A percentile compares a stretch with the other conserved stretches of the same genome.
Conservation (phyloP, 2,113 vertebrate genomes). For the Laterallus jamaicensis region DNA sequence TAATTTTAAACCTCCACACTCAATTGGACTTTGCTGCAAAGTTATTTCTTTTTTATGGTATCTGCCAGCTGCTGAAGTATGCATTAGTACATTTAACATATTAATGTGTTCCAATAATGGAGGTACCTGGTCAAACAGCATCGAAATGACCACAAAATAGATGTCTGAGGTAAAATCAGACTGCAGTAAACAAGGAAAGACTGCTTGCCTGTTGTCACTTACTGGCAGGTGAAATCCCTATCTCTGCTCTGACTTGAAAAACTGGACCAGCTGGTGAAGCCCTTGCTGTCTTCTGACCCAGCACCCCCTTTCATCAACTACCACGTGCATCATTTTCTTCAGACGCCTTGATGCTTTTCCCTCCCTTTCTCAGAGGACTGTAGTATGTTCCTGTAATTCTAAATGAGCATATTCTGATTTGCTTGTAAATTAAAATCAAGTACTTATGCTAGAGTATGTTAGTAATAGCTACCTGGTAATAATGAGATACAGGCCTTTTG, state of each 20-base stretch:
- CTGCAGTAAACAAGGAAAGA: not conserved
- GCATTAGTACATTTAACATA: not conserved
- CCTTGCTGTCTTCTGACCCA: not conserved
- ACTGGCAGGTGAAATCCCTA: not conserved
- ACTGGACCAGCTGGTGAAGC: not conserved
- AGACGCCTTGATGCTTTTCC: not conserved
- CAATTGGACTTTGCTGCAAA: conserved; percentile 15
- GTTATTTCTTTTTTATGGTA: conserved; percentile 33
- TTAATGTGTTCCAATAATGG: not conserved
- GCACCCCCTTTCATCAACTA: not conserved
- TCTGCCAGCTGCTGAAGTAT: conserved; percentile 40
- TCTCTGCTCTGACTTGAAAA: not conserved
- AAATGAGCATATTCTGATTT: not conserved
- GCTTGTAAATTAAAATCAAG: not conserved
- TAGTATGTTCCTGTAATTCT: not conserved
- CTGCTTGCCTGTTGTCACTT: not conserved
- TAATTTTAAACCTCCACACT: conserved; percentile 43
- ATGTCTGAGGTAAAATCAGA: not conserved
- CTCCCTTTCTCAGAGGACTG: not conserved
- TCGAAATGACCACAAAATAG: not conserved
- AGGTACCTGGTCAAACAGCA: not conserved
- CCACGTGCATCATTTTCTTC: not conserved
- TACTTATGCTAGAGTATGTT: not conserved
- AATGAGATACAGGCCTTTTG: not conserved
- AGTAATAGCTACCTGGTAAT: not conserved